Base-by-base conservation (phyloP, 2,113 vertebrate genomes). In the Chinchilla lanigera region DNA sequence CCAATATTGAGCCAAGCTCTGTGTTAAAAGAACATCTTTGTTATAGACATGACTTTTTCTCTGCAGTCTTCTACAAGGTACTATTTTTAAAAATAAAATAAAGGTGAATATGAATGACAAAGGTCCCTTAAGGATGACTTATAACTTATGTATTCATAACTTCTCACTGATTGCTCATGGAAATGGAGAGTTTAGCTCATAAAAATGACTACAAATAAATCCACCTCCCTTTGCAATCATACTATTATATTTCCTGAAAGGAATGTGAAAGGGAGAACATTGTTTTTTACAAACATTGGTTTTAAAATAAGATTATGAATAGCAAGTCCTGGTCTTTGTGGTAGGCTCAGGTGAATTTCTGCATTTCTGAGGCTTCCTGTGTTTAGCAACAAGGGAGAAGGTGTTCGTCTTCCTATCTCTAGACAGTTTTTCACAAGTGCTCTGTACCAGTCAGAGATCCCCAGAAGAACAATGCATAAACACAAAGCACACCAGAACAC, bases 271-370 rank as follows among this genome's bases (percentile, higher is more conserved):
- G 47, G 56, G 28, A 52, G 63, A 58, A 33, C 24, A 61, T 22
- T 77, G 41, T 77, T 77, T 81, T 33, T 11, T 52, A 52, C n/a
- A 81, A 47, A 63, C 10, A 35, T 69, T 65, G 58, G 26, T 44
- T 89, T 86, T 56, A 22, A 91, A 90, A 90, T 95, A 81, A 69
- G 84, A 89, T 47, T 52, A 3, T 89, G 69, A 87, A 78, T 65
- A 82, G 13, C 24, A 65, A 65, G 35, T 30, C 35, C 44, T 65
- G 24, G 26, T 52, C 61, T 86, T 89, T 28, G 28, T 52, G 63
- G 13, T 52, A 71, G 5, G 38, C 81, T 81, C 35, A 92, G 19
- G 24, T 69, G 60, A 30, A 71, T 28, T 28, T 77, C 56, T 78
- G 89, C 52, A 52, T 52, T 88, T 69, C 22, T 87, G 56, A 71